A percentile compares a stretch with the other conserved stretches of the same genome.
Conservation (phyloP, 2,797 vertebrate species). For the Paratrypauchen microcephalus region DNA sequence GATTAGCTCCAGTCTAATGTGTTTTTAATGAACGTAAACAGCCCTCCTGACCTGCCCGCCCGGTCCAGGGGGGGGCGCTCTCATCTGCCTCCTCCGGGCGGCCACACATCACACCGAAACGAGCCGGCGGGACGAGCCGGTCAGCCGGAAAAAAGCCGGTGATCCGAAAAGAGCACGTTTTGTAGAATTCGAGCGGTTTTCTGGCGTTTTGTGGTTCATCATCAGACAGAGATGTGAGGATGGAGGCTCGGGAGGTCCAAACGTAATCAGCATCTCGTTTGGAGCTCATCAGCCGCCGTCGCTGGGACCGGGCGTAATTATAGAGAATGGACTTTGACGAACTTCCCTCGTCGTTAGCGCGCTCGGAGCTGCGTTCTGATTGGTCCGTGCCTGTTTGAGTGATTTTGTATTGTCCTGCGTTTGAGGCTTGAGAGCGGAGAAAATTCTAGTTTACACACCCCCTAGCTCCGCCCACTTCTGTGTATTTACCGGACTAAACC, state of each 20-base stretch:
- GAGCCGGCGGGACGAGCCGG: too few species aligned
- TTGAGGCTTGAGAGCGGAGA: too few species aligned
- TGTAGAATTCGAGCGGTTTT: conserved; percentile 5
- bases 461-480: too few species aligned
- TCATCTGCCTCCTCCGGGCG: conserved; percentile 22
- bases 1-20: conserved; percentile 69
- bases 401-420: too few species aligned
- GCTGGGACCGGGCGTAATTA: not conserved
- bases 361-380: too few species aligned
- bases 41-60: conserved; percentile 41
- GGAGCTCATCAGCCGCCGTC: conserved; percentile 7
- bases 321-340: too few species aligned
- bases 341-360: too few species aligned
- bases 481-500: too few species aligned
- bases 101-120: not conserved
- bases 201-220: conserved; percentile 30
- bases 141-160: too few species aligned
- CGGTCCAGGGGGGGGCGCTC: conserved; percentile 33
- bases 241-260: conserved; percentile 25
- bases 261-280: conserved; percentile 36
- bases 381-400: too few species aligned
- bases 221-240: conserved; percentile 26
- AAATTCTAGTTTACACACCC: too few species aligned
- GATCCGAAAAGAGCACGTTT: not conserved
- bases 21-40: conserved; percentile 72